phyloP scores from a whole-genome alignment of 2,888 invertebrate genomes.

The Macrosoma leucophasiata region DNA sequence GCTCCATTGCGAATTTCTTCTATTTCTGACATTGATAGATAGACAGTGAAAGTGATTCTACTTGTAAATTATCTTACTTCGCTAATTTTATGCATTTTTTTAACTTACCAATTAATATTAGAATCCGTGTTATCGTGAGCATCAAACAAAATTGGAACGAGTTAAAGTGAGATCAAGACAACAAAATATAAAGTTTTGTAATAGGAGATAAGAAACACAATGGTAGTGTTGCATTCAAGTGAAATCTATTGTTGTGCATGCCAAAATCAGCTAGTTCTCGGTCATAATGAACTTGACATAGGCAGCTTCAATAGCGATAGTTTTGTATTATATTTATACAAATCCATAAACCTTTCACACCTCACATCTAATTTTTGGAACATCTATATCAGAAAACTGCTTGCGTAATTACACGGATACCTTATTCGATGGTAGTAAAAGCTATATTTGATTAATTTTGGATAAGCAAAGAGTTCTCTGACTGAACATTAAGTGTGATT shows the following conservation, averaged over 20 bases:
- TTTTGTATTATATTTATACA: no score
- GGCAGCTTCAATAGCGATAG: conserved; percentile 15
- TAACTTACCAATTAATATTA: conserved; percentile 58
- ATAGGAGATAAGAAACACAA: conserved; percentile 41
- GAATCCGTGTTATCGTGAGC: conserved; percentile 48
- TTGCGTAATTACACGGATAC: no score
- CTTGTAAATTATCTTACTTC: conserved; percentile 7
- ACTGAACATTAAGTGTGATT: no score
- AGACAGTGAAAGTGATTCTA: conserved; percentile 36
- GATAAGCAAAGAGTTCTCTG: no score
- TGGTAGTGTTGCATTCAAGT: conserved; percentile 34
- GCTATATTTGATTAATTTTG: no score
- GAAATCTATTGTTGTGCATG: conserved; percentile 37
- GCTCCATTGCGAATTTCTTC: conserved; percentile 37
- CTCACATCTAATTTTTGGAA: no score
- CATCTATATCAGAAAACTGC: no score
- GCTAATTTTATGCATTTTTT: conserved; percentile 5
- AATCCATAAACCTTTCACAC: no score
- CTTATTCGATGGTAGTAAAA: no score
- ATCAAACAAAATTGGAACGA: conserved; percentile 33
- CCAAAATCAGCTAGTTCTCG: conserved; percentile 28
- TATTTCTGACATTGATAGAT: conserved; percentile 36
- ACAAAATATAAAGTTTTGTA: conserved; percentile 36
- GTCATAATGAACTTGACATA: conserved; percentile 48
- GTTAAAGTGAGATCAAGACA: conserved; percentile 34